These are phyloP conservation scores for Stratiomys singularior DNA, from an alignment of 2,888 invertebrate species.

Conservation along the genomic window DNA sequence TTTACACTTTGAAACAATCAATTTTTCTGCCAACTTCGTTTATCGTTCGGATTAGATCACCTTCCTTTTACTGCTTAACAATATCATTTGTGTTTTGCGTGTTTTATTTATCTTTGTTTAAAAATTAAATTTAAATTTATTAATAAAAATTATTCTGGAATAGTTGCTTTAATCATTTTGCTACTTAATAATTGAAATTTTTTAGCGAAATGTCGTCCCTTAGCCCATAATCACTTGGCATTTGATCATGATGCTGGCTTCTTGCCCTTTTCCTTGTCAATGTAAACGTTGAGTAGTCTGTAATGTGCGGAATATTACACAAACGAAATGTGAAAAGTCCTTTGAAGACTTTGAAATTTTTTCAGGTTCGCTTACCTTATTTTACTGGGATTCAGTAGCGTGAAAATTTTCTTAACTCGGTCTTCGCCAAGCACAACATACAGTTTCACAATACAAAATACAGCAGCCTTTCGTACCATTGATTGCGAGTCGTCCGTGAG, in stretches of 20 bases:
- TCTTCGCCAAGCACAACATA: slow-evolving; percentile 91
- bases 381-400: slow-evolving; percentile 88
- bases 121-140: slow-evolving; percentile 12
- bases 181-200: slow-evolving; percentile 55
- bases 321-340: neutral
- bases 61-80: neutral
- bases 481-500: slow-evolving; percentile 93
- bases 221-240: slow-evolving; percentile 58
- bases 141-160: slow-evolving; percentile 55
- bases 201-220: slow-evolving; percentile 57
- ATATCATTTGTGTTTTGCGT: slow-evolving; percentile 19
- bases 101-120: slow-evolving; percentile 6
- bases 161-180: slow-evolving; percentile 55
- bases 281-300: slow-evolving; percentile 58
- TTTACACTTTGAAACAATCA: neutral
- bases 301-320: too few species aligned
- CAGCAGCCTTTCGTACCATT: slow-evolving; percentile 93
- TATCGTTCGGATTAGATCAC: neutral
- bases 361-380: slow-evolving; percentile 68
- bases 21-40: neutral
- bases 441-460: slow-evolving; percentile 96
- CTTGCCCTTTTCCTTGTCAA: slow-evolving; percentile 55
- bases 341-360: neutral
- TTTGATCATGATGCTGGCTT: slow-evolving; percentile 57
- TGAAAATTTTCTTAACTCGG: slow-evolving; percentile 82